Percentiles rank a stretch among this genome's conserved stretches.
Conservation (phyloP, 2,797 vertebrate species). For the Enteromius mattozi region DNA sequence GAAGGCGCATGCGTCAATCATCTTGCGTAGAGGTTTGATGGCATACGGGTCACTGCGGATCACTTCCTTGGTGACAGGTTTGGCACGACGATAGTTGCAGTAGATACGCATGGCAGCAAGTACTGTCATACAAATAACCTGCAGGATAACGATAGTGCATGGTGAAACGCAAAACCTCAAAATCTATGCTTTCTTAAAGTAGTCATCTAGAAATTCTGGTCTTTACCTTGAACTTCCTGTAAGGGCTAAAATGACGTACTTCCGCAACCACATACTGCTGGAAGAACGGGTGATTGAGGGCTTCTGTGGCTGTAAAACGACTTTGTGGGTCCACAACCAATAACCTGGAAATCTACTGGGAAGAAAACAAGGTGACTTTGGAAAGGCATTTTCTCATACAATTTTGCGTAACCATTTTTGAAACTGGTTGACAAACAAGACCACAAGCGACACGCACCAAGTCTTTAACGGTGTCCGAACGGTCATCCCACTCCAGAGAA, state of each 20-base stretch:
- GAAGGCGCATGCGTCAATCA: conserved; percentile 94
- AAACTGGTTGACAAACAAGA: background rate
- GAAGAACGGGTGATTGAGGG: conserved; percentile 92
- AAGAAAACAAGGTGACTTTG: conserved; percentile 18
- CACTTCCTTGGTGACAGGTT: conserved; percentile 89
- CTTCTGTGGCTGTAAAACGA: conserved; percentile 85
- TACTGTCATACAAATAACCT: conserved; percentile 93
- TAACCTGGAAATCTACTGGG: conserved; percentile 86
- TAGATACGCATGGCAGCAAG: conserved; percentile 93
- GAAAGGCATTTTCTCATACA: conserved; percentile 2
- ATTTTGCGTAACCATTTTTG: background rate
- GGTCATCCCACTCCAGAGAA: conserved; percentile 94
- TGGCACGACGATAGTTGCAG: conserved; percentile 89
- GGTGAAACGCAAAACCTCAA: background rate
- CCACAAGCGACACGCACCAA: conserved; percentile 77
- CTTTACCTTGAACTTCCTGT: conserved; percentile 92
- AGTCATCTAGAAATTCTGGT: conserved; percentile 26
- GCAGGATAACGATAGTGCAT: conserved; percentile 22
- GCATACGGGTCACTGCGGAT: conserved; percentile 90
- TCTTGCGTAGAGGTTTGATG: conserved; percentile 88
- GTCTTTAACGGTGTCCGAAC: conserved; percentile 94
- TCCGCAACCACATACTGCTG: conserved; percentile 91
- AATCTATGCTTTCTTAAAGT: background rate
- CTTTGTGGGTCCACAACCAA: conserved; percentile 86
- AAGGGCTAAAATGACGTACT: conserved; percentile 92